These are phyloP conservation scores for Camponotus vicinus DNA, from an alignment of 1,140 invertebrate genomes.

Conservation along the genomic window DNA sequence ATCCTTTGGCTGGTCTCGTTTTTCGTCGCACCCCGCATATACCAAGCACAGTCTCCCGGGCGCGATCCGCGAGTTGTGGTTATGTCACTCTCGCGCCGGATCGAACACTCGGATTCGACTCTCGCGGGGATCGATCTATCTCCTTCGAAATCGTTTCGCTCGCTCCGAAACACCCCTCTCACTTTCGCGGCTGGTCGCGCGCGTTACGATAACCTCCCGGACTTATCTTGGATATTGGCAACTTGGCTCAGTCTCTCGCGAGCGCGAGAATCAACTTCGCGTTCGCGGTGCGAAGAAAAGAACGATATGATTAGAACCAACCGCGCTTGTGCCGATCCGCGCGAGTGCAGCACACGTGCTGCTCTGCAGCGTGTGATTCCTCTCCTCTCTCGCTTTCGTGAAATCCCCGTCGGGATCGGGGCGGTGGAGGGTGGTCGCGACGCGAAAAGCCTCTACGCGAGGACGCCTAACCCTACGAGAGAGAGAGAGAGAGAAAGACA, in stretches of 20 bases:
- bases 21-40: conserved; percentile 62
- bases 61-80: not conserved
- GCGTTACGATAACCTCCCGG: not conserved
- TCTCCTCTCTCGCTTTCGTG: conserved; percentile 69
- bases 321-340: conserved; percentile 67
- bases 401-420: conserved; percentile 44
- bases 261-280: not conserved
- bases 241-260: conserved; percentile 4
- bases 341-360: conserved; percentile 73
- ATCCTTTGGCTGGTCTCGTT: conserved; percentile 58
- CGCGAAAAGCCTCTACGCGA: conserved; percentile 38
- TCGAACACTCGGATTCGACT: conserved; percentile 46
- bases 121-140: not conserved
- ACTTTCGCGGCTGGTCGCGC: conserved; percentile 9
- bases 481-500: not conserved
- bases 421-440: conserved; percentile 21
- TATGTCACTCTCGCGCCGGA: conserved; percentile 32
- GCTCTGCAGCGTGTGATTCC: conserved; percentile 75
- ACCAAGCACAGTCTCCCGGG: conserved; percentile 56
- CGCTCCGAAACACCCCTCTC: not conserved
- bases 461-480: conserved; percentile 8
- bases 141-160: not conserved
- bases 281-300: not conserved
- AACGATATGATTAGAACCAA: conserved; percentile 3
- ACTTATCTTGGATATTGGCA: not conserved